These are phyloP conservation scores for Colaptes auratus DNA, from an alignment of 2,113 vertebrate genomes.

Conservation along the genomic window DNA sequence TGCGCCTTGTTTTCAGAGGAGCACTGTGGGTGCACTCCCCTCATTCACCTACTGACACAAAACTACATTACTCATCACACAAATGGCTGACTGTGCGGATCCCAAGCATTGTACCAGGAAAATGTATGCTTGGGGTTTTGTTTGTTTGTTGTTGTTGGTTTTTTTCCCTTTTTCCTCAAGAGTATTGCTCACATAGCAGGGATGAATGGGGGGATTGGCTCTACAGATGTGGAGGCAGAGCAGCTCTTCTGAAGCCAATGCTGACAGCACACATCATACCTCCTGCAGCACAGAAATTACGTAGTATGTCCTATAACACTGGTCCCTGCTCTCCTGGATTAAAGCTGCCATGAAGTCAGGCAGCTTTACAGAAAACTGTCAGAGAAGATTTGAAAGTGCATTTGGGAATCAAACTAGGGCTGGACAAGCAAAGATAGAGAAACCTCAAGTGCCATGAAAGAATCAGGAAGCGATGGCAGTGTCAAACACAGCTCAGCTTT, in stretches of 20 bases:
- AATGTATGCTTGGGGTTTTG: neutral
- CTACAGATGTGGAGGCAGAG: neutral
- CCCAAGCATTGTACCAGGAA: neutral
- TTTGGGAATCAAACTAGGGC: neutral
- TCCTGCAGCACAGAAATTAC: neutral
- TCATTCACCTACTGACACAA: neutral
- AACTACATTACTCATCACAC: neutral
- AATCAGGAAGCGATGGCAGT: neutral
- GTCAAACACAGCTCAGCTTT: neutral
- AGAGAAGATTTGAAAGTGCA: neutral
- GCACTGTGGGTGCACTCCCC: neutral
- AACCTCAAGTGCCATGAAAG: neutral
- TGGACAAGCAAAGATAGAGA: neutral
- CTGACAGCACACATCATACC: neutral
- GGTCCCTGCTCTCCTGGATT: neutral
- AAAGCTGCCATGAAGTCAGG: neutral
- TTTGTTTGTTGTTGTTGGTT: neutral
- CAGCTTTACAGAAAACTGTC: no score
- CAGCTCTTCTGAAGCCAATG: neutral
- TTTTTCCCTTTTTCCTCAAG: neutral
- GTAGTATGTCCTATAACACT: neutral
- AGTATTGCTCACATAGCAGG: neutral
- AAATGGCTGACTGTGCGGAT: neutral
- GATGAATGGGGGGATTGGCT: neutral
- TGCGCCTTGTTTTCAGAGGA: neutral